These are phyloP conservation scores for Sinocyclocheilus anshuiensis DNA, from an alignment of 2,113 vertebrate genomes.

Conservation along the genomic window DNA sequence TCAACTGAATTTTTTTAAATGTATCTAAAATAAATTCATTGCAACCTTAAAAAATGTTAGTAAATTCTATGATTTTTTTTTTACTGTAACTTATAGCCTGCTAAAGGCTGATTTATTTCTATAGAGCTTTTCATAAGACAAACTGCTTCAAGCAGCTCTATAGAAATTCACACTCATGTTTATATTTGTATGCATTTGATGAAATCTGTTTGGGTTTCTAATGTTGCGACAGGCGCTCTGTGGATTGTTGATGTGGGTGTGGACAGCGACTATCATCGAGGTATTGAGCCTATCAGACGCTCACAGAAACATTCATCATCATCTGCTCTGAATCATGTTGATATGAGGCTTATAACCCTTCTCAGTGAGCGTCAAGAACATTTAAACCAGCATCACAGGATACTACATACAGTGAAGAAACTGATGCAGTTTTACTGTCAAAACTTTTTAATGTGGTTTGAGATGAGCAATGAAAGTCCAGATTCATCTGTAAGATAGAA, in stretches of 20 bases:
- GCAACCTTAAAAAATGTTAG: too few species aligned
- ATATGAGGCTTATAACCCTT: background rate
- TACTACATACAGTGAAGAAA: background rate
- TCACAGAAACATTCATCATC: background rate
- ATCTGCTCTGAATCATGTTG: background rate
- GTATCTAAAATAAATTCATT: too few species aligned
- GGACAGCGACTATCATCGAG: conserved; percentile 43
- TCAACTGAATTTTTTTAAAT: too few species aligned
- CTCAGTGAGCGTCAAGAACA: background rate
- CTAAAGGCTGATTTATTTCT: too few species aligned
- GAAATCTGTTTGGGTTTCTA: background rate
- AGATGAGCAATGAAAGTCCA: background rate
- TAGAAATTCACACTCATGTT: too few species aligned
- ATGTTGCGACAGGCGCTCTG: background rate
- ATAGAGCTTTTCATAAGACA: too few species aligned
- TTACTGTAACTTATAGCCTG: too few species aligned
- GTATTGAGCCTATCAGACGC: conserved; percentile 24
- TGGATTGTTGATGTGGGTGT: conserved; percentile 52
- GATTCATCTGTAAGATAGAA: background rate
- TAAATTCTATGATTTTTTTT: too few species aligned
- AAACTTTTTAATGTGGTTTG: background rate
- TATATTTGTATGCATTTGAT: too few species aligned
- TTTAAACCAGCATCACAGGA: background rate
- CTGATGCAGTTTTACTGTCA: background rate
- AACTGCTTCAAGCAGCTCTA: too few species aligned